Conservation (phyloP, 37 sponge, comb jelly and placozoan genomes). For the Tethya wilhelma region DNA sequence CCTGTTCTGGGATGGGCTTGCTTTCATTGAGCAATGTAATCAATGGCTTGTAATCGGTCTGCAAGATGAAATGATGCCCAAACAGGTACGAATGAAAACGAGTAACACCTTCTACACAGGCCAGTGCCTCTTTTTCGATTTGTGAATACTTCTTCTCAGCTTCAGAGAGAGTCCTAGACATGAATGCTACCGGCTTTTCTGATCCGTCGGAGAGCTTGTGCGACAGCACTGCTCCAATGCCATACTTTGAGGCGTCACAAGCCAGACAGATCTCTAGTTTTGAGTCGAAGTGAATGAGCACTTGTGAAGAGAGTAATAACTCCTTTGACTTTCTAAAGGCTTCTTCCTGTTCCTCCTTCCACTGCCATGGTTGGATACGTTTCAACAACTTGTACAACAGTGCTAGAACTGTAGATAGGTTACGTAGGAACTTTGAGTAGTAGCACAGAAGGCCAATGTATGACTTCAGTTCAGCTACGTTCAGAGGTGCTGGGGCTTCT, state of each 20-base stretch:
- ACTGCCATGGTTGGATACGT: not conserved
- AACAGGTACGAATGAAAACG: conserved; percentile 13
- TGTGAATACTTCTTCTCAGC: no score
- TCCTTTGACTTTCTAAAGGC: no score
- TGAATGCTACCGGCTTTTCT: no score
- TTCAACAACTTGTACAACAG: not conserved
- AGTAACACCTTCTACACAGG: not conserved
- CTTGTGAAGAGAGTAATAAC: no score
- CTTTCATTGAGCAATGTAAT: not conserved
- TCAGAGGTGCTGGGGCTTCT: conserved; percentile 26
- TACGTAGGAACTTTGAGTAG: conserved; percentile 21
- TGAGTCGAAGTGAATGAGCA: no score
- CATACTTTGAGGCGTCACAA: no score
- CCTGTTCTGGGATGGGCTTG: not conserved
- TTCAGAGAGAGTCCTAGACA: no score
- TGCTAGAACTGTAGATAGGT: not conserved
- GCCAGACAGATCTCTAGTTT: no score
- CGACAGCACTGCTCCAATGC: no score
- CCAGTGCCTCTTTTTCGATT: no score
- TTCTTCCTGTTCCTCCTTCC: no score
- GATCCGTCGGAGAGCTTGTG: no score
- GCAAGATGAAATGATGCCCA: conserved; percentile 16
- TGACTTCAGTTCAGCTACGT: conserved; percentile 20
- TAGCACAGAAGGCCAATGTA: conserved; percentile 21
- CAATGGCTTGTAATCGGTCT: not conserved